Percentiles rank a stretch among this genome's conserved stretches.
These are phyloP conservation scores for Montipora sp. DNA, from an alignment of 64 coral and sea anemone genomes.

Conservation along the genomic window DNA sequence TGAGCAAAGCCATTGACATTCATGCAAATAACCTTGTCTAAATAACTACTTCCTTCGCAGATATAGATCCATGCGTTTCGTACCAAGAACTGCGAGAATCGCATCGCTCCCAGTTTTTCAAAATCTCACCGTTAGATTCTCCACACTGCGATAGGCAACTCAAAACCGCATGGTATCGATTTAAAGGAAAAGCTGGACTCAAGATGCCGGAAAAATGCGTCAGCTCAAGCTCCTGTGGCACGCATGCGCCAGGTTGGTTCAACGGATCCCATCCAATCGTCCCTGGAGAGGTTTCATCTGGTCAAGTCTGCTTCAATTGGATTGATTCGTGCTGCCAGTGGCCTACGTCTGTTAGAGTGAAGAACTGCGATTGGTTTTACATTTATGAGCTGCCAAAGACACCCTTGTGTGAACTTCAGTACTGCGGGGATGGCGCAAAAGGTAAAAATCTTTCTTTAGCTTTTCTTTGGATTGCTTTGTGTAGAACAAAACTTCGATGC, in stretches of 20 bases:
- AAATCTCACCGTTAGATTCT: not conserved
- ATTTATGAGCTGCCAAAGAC: not conserved
- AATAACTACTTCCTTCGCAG: not conserved
- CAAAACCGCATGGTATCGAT: conserved; percentile 1
- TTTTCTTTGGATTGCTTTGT: not conserved
- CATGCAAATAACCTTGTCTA: not conserved
- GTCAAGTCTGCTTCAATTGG: conserved; percentile 21
- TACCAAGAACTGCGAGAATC: conserved; percentile 38
- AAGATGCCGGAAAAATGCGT: conserved; percentile 17
- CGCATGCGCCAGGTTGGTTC: conserved; percentile 26
- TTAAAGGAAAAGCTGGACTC: conserved; percentile 24
- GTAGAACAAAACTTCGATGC: too few species aligned
- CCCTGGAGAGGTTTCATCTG: not conserved
- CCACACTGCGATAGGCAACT: not conserved
- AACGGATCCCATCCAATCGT: not conserved
- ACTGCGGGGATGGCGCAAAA: conserved; percentile 17
- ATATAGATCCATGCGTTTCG: not conserved
- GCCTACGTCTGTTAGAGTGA: not conserved
- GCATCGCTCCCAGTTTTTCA: conserved; percentile 1
- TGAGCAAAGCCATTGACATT: too few species aligned
- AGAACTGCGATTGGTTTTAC: conserved; percentile 17
- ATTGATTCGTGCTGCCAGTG: not conserved
- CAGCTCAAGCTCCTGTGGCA: not conserved
- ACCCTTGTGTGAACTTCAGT: not conserved
- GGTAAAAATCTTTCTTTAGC: not conserved